Percentiles rank a stretch among this genome's conserved stretches.
These are phyloP conservation scores for Caranx melampygus DNA, from an alignment of 2,113 vertebrate genomes.

Conservation along the genomic window DNA sequence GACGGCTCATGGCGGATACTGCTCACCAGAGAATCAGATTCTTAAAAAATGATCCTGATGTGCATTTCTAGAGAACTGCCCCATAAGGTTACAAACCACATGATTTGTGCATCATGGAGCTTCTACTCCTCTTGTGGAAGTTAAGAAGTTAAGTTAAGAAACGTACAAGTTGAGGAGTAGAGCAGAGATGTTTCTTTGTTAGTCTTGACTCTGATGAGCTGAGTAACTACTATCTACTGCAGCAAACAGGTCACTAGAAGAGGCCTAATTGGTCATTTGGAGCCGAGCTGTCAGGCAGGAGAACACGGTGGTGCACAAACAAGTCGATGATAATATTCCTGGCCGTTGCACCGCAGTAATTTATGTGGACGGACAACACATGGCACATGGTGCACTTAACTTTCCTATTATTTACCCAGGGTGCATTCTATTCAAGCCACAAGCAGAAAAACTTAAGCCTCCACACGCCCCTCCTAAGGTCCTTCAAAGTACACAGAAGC, in stretches of 20 bases:
- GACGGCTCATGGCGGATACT: background rate
- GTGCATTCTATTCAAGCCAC: background rate
- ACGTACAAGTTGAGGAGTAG: background rate
- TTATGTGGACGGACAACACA: background rate
- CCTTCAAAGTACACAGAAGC: background rate
- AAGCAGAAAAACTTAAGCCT: background rate
- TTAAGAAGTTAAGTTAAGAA: background rate
- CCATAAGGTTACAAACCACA: background rate
- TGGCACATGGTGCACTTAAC: background rate
- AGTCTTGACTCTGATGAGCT: slow-evolving; percentile 19
- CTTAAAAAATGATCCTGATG: background rate
- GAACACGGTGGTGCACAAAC: slow-evolving; percentile 9
- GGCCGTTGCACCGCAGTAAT: background rate
- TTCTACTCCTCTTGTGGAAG: background rate
- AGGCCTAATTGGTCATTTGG: slow-evolving; percentile 35
- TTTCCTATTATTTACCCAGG: background rate
- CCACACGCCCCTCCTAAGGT: background rate
- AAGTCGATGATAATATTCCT: background rate
- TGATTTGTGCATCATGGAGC: background rate
- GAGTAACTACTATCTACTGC: slow-evolving; percentile 22
- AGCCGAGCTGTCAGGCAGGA: slow-evolving; percentile 24
- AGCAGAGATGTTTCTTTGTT: slow-evolving; percentile 19
- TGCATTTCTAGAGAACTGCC: background rate
- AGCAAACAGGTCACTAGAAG: slow-evolving; percentile 11
- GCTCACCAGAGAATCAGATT: background rate